phyloP scores from a whole-genome alignment of 1,140 invertebrate species.

The Cydia splendana region DNA sequence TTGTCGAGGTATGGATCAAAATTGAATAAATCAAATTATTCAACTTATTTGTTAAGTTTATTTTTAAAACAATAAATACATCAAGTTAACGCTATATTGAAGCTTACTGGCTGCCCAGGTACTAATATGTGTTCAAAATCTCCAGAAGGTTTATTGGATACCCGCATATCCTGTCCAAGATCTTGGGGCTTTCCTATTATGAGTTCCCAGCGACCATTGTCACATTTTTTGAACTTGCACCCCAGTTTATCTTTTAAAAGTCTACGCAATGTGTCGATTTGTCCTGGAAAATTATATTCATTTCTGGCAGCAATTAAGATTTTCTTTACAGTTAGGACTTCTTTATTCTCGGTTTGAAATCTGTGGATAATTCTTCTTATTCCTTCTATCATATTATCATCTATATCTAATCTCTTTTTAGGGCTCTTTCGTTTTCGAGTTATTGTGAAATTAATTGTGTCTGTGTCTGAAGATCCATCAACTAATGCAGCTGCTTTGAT shows the following conservation, averaged over 20 bases:
- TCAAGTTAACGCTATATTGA: background rate
- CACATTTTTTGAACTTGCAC: constrained; percentile 6
- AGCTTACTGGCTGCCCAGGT: background rate
- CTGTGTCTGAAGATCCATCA: background rate
- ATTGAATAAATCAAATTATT: no score
- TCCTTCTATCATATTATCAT: background rate
- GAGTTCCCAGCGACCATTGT: constrained; percentile 7
- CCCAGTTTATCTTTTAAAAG: background rate
- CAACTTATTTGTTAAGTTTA: no score
- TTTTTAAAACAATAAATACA: no score
- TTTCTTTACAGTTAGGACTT: background rate
- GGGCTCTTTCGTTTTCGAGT: constrained; percentile 1
- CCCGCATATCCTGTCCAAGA: background rate
- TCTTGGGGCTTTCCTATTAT: background rate
- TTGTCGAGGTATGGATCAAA: no score
- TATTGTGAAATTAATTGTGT: background rate
- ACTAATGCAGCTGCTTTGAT: constrained; percentile 1
- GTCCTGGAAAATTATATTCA: constrained; percentile 8
- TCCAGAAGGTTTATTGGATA: background rate
- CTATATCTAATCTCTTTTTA: constrained; percentile 12
- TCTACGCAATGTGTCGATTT: constrained; percentile 6
- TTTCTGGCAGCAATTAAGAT: background rate
- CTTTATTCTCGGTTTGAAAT: background rate
- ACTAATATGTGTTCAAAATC: background rate
- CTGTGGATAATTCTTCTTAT: background rate